phyloP scores from a whole-genome alignment of 2,888 invertebrate species.

The Pollenia angustigena region DNA sequence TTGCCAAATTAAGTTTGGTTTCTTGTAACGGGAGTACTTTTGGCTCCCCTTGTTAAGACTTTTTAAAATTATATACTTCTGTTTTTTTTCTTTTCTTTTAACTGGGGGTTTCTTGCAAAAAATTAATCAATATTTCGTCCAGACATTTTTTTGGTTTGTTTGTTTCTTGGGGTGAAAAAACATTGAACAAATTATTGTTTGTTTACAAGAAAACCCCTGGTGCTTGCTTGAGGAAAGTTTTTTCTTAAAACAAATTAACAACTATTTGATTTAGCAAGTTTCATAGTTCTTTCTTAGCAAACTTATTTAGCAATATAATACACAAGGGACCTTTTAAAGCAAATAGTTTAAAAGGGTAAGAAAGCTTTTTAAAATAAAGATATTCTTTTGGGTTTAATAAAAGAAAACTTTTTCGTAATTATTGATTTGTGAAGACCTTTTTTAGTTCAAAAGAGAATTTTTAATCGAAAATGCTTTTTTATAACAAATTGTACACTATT shows the following conservation, averaged over 20 bases:
- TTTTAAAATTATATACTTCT: background rate
- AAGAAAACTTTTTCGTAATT: no score
- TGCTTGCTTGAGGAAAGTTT: slow-evolving; percentile 13
- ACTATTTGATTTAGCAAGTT: background rate
- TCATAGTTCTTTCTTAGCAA: background rate
- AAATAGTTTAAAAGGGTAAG: no score
- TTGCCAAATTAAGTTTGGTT: no score
- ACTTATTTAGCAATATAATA: background rate
- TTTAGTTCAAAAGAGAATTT: no score
- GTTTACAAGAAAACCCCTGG: slow-evolving; percentile 19
- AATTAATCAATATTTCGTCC: slow-evolving; percentile 56
- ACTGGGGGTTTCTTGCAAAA: background rate
- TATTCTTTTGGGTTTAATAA: no score
- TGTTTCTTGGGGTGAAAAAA: background rate
- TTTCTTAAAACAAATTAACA: slow-evolving; percentile 17
- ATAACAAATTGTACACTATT: no score
- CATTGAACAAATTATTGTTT: slow-evolving; percentile 36
- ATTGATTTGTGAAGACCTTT: no score
- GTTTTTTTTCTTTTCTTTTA: background rate
- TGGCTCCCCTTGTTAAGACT: background rate
- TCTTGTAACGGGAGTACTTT: background rate
- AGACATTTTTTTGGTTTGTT: slow-evolving; percentile 6
- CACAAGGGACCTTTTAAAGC: background rate
- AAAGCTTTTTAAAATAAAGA: no score
- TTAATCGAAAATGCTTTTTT: no score